Percentiles rank a stretch among this genome's conserved stretches.
These are phyloP conservation scores for Sphyrna mokarran DNA, from an alignment of 2,113 vertebrate species.

Conservation along the genomic window DNA sequence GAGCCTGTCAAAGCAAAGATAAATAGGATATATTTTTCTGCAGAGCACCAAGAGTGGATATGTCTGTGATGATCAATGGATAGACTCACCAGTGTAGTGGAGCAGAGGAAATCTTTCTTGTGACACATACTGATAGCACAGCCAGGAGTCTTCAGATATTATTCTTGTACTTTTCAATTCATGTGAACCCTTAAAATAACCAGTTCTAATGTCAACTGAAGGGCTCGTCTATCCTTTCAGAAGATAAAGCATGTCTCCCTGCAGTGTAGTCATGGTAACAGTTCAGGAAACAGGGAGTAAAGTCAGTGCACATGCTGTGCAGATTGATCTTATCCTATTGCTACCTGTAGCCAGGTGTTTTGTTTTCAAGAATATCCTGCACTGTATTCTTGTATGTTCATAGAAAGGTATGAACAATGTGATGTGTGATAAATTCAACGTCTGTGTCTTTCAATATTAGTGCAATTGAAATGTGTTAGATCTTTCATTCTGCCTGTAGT, in stretches of 20 bases:
- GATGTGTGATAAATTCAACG: slow-evolving; percentile 62
- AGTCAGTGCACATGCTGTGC: slow-evolving; percentile 61
- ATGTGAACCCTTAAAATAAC: slow-evolving; percentile 45
- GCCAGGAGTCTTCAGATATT: slow-evolving; percentile 42
- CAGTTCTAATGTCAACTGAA: slow-evolving; percentile 53
- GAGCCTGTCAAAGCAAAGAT: neutral
- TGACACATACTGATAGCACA: slow-evolving; percentile 42
- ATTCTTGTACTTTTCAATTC: slow-evolving; percentile 49
- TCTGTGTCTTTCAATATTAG: slow-evolving; percentile 50
- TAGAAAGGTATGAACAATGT: slow-evolving; percentile 20
- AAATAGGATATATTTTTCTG: neutral
- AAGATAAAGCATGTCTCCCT: slow-evolving; percentile 53
- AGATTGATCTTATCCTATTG: slow-evolving; percentile 56
- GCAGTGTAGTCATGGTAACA: slow-evolving; percentile 66
- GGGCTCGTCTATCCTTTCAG: slow-evolving; percentile 49
- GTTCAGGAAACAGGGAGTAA: slow-evolving; percentile 58
- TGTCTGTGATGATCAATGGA: slow-evolving; percentile 21
- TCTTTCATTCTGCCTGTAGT: neutral
- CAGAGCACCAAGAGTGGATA: neutral
- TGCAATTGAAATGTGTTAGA: neutral
- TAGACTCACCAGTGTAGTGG: neutral
- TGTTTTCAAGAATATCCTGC: neutral
- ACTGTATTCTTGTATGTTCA: neutral
- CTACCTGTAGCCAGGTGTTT: slow-evolving; percentile 28
- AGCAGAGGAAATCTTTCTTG: neutral